Percentiles rank a stretch among this genome's conserved stretches.
These are phyloP conservation scores for Vollenhovia emeryi DNA, from an alignment of 1,140 invertebrate genomes.

Conservation along the genomic window DNA sequence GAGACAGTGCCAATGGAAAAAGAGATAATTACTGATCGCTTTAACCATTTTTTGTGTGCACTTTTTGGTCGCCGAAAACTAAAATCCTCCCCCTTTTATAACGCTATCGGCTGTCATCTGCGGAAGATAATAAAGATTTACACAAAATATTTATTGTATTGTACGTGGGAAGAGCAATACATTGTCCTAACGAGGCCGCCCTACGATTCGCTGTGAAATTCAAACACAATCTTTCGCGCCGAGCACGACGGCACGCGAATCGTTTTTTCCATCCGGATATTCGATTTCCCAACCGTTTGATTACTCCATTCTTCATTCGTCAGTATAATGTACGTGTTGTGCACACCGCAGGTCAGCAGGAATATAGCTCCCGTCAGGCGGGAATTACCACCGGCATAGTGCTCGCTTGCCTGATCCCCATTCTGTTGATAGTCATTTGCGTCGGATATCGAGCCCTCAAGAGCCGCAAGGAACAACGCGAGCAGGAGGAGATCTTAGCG, in stretches of 20 bases:
- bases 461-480: conserved; percentile 85
- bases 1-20: not conserved
- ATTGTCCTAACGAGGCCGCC: not conserved
- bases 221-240: too few species aligned
- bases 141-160: not conserved
- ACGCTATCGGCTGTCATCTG: not conserved
- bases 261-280: not conserved
- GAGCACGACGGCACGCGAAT: not conserved
- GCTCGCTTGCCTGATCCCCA: conserved; percentile 90
- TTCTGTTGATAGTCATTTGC: conserved; percentile 90
- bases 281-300: not conserved
- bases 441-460: conserved; percentile 89
- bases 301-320: not conserved
- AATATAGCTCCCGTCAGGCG: conserved; percentile 91
- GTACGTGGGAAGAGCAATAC: not conserved
- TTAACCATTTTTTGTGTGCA: not conserved
- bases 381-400: conserved; percentile 92
- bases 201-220: not conserved
- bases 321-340: not conserved
- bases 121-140: not conserved
- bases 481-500: conserved; percentile 81
- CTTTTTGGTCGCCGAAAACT: not conserved
- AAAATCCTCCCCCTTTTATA: not conserved
- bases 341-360: conserved; percentile 88
- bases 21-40: too few species aligned